Base-by-base conservation (phyloP, 1,140 invertebrate genomes). In the Muscidifurax raptorellus region DNA sequence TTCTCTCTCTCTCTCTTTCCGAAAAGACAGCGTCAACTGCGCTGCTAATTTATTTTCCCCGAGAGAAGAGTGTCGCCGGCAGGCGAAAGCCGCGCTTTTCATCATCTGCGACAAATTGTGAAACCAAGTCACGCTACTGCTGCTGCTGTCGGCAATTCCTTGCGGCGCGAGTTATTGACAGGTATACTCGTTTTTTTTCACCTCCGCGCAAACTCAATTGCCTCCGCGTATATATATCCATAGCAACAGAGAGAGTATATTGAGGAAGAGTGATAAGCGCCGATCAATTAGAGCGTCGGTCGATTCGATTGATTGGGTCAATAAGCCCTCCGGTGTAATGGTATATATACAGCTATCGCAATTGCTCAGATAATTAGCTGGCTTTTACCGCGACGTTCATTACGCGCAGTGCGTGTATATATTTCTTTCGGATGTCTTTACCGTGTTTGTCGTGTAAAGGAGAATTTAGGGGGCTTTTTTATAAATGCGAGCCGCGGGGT, bases 281-380 rank as follows among this genome's bases (percentile, higher is more conserved):
- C n/a, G 71, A 72, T 74, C 80, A 82, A 82, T 82, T 75, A 82
- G 80, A 40, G 27, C n/a, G n/a, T 27, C n/a, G 36, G 72, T n/a
- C 72, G 40, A 82, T 82, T 82, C 25, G 52, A 76, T 82, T 76
- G 72, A 64, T 75, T 66, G 47, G 80, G 52, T 75, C 76, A 76
- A 82, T 44, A 82, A n/a, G 9, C 71, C 40, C 13, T 47, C 36
- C 18, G 0, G n/a, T 25, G 15, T n/a, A n/a, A n/a, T 36, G 40
- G 47, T 18, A 40, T 40, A 40, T 40, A 40, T 6, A n/a, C n/a
- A 52, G 47, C 12, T 74, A n/a, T n/a, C 27, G 44, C 22, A 47
- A 18, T 47, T 27, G 28, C 18, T 74, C 7, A 30, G 79, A 52
- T 82, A 82, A 82, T 82, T 64, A 82, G 71, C 22, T 66, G 72